Evolutionary conservation across 2,888 invertebrate genomes (phyloP), one percentile per base, ranked within the genome.

Genomic region (Petrophora chlorosata): DNA sequence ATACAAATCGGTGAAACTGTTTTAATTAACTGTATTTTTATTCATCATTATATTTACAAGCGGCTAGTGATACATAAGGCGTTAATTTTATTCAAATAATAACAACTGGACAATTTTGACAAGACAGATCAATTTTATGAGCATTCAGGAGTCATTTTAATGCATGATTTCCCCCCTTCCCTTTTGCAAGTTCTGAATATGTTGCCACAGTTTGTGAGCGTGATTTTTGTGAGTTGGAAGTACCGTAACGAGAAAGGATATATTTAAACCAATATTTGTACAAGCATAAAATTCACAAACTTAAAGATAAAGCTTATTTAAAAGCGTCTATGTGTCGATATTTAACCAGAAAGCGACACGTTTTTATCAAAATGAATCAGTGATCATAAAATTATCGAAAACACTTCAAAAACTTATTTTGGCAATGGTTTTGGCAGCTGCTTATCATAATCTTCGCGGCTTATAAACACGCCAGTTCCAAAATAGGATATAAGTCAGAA

Each of bases 361-460:
- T 25, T 36, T 29, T 30, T 36, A 41, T 41, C 47, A 25, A 32
- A 34, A 40, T 25, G 13, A 14, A 14, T 19, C 26, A 22, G 38
- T 9, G 14, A 25, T 23, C n/a, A 35, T 42, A 42, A 48, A 42
- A 36, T 26, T 22, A 42, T 38, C 16, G 32, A 22, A 32, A 30
- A 26, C 15, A 42, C 26, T 14, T 36, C 13, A 26, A 12, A 16
- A 33, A 39, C 33, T 16, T 22, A 17, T 33, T 32, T 3, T 16
- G 17, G 29, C 17, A n/a, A 47, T 22, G 34, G 46, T 30, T 35
- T 29, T 16, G 14, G 35, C 41, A 22, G 23, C 19, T 17, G n/a
- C 23, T 25, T 42, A 41, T 36, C 41, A 36, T 42, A 32, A 40
- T 29, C 9, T 26, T 17, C 3, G 28, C 30, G 2, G 5, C 14